A percentile compares a stretch with the other conserved stretches of the same genome.
These are phyloP conservation scores for Orthosia gothica DNA, from an alignment of 2,888 invertebrate species.

Conservation along the genomic window DNA sequence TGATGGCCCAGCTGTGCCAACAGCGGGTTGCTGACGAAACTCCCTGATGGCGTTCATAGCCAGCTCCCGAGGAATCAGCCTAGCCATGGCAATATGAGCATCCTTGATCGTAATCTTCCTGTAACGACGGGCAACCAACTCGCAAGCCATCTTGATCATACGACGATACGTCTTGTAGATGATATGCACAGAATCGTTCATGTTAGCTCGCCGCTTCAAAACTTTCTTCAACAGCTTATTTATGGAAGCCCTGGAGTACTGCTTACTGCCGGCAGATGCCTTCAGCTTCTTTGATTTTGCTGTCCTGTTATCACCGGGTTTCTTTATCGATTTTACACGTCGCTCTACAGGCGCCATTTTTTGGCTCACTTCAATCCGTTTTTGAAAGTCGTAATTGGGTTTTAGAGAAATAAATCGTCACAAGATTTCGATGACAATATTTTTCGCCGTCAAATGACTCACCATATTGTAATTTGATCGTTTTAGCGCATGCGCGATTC, in stretches of 20 bases:
- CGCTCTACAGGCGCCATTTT: constrained; percentile 39
- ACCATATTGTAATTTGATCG: not conserved
- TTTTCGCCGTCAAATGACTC: constrained; percentile 1
- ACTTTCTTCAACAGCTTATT: constrained; percentile 19
- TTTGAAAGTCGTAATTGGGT: not conserved
- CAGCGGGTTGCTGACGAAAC: not conserved
- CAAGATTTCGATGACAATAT: constrained; percentile 26
- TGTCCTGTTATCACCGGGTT: not conserved
- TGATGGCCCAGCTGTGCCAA: not conserved
- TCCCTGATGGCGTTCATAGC: constrained; percentile 43
- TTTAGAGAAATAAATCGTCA: constrained; percentile 12
- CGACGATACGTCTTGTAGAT: constrained; percentile 18
- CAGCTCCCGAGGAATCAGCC: constrained; percentile 31
- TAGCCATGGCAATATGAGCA: constrained; percentile 17
- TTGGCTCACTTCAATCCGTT: not conserved
- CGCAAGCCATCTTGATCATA: constrained; percentile 30
- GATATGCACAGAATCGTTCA: not conserved
- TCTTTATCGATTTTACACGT: constrained; percentile 40
- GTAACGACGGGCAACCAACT: constrained; percentile 16
- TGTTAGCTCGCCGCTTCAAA: constrained; percentile 12
- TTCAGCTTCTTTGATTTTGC: constrained; percentile 10
- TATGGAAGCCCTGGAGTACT: constrained; percentile 9
- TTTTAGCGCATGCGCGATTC: constrained; percentile 40
- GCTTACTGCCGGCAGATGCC: not conserved
- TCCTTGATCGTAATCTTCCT: constrained; percentile 21